These are phyloP conservation scores for Rhyacichthys aspro DNA, from an alignment of 2,797 vertebrate genomes.

Conservation along the genomic window DNA sequence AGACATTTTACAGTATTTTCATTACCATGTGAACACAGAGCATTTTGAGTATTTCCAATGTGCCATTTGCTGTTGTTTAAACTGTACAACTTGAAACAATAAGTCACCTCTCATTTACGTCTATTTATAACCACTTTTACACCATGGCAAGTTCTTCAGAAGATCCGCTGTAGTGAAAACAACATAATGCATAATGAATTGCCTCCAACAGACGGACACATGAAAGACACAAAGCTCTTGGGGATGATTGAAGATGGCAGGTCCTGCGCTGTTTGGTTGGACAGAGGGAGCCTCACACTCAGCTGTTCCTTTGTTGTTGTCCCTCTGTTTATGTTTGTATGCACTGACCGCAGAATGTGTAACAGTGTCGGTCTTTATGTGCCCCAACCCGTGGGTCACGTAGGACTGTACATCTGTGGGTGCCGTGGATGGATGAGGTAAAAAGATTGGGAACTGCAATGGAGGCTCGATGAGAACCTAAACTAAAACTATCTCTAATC, in stretches of 20 bases:
- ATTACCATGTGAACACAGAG: no score
- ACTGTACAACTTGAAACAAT: no score
- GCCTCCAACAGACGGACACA: slow-evolving; percentile 19
- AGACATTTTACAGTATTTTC: no score
- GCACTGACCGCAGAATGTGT: slow-evolving; percentile 39
- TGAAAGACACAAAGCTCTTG: slow-evolving; percentile 28
- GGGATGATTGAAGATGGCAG: slow-evolving; percentile 54
- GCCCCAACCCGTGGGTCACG: slow-evolving; percentile 36
- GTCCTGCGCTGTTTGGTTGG: slow-evolving; percentile 7
- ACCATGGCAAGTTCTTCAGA: slow-evolving; percentile 17
- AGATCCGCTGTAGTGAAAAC: slow-evolving; percentile 22
- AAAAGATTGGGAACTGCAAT: slow-evolving; percentile 43
- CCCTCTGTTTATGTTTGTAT: slow-evolving; percentile 53
- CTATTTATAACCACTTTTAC: slow-evolving; percentile 39
- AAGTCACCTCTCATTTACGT: no score
- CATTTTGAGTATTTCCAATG: no score
- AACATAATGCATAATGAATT: slow-evolving; percentile 24
- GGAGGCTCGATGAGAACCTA: slow-evolving; percentile 44
- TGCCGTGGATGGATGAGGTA: slow-evolving; percentile 38
- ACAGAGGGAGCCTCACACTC: slow-evolving; percentile 7
- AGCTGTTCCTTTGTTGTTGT: slow-evolving; percentile 16
- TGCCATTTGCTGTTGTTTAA: no score
- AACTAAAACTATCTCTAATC: no score
- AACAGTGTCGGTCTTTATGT: slow-evolving; percentile 51
- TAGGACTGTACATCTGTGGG: slow-evolving; percentile 39